Conservation (phyloP, 2,113 vertebrate genomes). For the Sturnus vulgaris region DNA sequence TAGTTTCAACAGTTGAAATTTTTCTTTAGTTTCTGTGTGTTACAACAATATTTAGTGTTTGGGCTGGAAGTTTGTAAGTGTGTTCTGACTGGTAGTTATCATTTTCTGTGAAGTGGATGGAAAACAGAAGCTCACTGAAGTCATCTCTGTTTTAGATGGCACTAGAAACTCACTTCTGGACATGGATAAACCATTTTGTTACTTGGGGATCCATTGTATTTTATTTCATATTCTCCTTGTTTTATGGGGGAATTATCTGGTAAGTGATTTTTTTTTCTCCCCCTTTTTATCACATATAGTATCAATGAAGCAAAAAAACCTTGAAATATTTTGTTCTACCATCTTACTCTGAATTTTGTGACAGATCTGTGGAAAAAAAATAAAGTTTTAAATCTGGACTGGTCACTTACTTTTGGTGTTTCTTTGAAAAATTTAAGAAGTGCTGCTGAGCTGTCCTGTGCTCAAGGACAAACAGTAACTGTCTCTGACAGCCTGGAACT, state of each 20-base stretch:
- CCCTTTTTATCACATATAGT: neutral
- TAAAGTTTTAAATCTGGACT: neutral
- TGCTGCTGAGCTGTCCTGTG: neutral
- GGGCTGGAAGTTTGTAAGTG: neutral
- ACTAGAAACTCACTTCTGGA: slow-evolving; percentile 98
- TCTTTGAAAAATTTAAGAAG: neutral
- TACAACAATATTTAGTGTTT: neutral
- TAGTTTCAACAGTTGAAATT: neutral
- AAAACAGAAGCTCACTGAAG: neutral
- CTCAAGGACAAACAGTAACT: neutral
- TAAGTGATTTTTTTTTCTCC: slow-evolving; percentile 53
- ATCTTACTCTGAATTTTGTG: neutral
- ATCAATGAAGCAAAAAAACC: neutral
- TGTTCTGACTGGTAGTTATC: neutral
- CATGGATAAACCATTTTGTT: slow-evolving; percentile 98
- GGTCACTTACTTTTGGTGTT: neutral
- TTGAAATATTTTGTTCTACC: neutral
- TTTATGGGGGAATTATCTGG: slow-evolving; percentile 98
- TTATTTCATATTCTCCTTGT: slow-evolving; percentile 98
- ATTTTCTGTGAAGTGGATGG: neutral
- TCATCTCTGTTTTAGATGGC: slow-evolving; percentile 82
- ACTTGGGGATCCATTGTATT: slow-evolving; percentile 98
- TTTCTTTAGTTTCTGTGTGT: neutral
- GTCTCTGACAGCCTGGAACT: neutral
- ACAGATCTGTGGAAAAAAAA: neutral